Conservation (phyloP, 2,888 invertebrate species). For the Drosophila siamana region DNA sequence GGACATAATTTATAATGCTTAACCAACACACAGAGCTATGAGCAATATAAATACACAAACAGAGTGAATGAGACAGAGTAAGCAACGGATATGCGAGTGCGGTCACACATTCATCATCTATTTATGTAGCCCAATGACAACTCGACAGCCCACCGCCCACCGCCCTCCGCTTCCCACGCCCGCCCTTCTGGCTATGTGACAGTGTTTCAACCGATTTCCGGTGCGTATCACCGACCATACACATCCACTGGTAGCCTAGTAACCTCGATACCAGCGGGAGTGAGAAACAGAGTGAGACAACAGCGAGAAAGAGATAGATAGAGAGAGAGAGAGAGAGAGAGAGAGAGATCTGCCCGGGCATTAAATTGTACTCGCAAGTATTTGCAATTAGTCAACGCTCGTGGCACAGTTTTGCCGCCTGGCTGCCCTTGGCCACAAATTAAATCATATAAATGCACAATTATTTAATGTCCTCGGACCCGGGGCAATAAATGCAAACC, state of each 20-base stretch:
- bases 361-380: slow-evolving; percentile 52
- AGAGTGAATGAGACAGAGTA: slow-evolving; percentile 13
- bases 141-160: not conserved
- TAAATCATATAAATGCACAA: slow-evolving; percentile 82
- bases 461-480: slow-evolving; percentile 71
- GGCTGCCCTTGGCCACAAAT: slow-evolving; percentile 76
- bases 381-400: slow-evolving; percentile 76
- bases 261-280: slow-evolving; percentile 53
- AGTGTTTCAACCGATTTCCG: slow-evolving; percentile 56
- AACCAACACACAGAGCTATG: slow-evolving; percentile 23
- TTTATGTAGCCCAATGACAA: slow-evolving; percentile 62
- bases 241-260: slow-evolving; percentile 56
- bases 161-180: slow-evolving; percentile 4
- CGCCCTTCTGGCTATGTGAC: slow-evolving; percentile 17
- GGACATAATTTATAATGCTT: slow-evolving; percentile 64
- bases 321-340: not conserved
- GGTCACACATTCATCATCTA: slow-evolving; percentile 72
- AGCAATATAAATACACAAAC: slow-evolving; percentile 43
- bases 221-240: slow-evolving; percentile 39
- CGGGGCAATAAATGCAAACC: slow-evolving; percentile 31
- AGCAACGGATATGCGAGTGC: slow-evolving; percentile 54
- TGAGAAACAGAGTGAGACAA: not conserved
- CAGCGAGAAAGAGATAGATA: too few relatives aligned
- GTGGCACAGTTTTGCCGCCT: slow-evolving; percentile 62
- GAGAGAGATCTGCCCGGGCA: slow-evolving; percentile 8